Base-by-base conservation (phyloP, 2,888 invertebrate genomes). In the Adineta ricciae region DNA sequence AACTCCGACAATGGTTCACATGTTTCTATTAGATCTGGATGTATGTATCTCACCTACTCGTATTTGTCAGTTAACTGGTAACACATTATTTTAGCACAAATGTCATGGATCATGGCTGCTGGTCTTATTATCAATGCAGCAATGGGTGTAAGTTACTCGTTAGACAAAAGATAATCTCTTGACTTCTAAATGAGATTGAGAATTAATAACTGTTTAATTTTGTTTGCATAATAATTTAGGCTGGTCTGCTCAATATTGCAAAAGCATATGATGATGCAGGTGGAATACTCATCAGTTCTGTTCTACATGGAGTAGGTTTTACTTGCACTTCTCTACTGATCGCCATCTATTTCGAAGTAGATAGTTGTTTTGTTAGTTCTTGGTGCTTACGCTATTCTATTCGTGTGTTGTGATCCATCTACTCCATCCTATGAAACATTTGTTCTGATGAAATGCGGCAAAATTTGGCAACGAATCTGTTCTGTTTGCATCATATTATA, bases 241-340 rank as follows among this genome's bases (percentile, higher is more conserved):
- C 85, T 41, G 92, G 92, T 14, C 89, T 93, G 11, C 89, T 93
- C n/a, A 93, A 93, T 89, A 93, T 93, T 88, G 93, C 93, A 1
- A 90, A 91, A 87, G 93, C 93, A 3, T 93, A 92, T 87, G 91
- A 93, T 87, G 91, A 91, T 88, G 92, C 92, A 54, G 93, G 93
- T 32, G 93, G 93, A 5, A 89, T 93, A 16, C 87, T 90, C n/a
- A 90, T 91, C 5, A 92, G 92, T 3, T 88, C 92, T 38, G 87
- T 90, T 21, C 89, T 92, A n/a, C 93, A 93, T 88, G 88, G 91
- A 41, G 92, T 92, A 88, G 89, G 90, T 38, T 36, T 82, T 36
- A 21, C 0, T 36, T 8, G 11, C 11, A 46, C 11, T 46, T 11
- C 5, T 46, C 0, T 46, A 27, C 14, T 46, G 46, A 46, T 8